phyloP scores from a whole-genome alignment of 2,888 invertebrate genomes.

The Cephus rjabovi region DNA sequence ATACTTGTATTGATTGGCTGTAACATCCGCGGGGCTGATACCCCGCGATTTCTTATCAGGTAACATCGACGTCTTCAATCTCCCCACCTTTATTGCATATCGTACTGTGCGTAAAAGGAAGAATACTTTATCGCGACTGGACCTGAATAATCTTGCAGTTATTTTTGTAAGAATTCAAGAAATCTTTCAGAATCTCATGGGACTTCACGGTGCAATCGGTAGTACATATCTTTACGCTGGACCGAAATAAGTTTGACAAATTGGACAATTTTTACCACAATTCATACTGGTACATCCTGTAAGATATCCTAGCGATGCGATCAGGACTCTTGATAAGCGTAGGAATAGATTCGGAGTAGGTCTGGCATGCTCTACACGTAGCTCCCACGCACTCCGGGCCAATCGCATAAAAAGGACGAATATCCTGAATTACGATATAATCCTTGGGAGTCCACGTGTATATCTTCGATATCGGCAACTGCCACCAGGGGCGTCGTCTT shows the following conservation, averaged over 20 bases:
- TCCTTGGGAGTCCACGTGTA: not conserved
- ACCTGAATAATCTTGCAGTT: not conserved
- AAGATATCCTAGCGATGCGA: not conserved
- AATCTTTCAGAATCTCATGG: not conserved
- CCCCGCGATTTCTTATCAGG: conserved; percentile 22
- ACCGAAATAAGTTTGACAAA: not conserved
- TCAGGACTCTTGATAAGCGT: not conserved
- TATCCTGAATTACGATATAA: conserved; percentile 1
- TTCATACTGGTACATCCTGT: not conserved
- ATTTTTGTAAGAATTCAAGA: not conserved
- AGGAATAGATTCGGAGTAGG: not conserved
- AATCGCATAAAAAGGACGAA: not conserved
- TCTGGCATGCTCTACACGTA: not conserved
- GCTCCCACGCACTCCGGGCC: not conserved
- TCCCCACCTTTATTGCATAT: not conserved
- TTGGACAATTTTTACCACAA: not conserved
- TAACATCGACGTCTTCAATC: conserved; percentile 2
- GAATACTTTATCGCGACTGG: not conserved
- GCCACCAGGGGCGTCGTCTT: conserved; percentile 1
- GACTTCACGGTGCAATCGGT: not conserved
- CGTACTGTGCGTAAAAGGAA: not conserved
- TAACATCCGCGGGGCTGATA: conserved; percentile 5
- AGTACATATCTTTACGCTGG: not conserved
- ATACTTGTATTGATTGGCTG: conserved; percentile 33
- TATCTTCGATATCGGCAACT: conserved; percentile 2